Evolutionary conservation across 2,113 vertebrate genomes (phyloP).

Genomic region (Bujurquina vittata): DNA sequence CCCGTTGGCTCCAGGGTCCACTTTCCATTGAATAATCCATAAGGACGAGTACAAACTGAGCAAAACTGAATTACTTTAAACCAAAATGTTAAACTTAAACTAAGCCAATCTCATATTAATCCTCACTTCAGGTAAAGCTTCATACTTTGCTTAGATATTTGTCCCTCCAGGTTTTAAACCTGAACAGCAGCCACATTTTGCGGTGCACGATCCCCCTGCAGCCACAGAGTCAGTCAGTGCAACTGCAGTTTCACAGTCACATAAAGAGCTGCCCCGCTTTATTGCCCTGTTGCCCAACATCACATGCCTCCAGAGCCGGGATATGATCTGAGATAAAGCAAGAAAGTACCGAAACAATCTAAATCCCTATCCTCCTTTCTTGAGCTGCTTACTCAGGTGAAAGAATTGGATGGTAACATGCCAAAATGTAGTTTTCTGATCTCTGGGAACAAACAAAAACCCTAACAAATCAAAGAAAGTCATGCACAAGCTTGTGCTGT

Average conservation of each 20-base stretch:
- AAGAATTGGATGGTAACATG: background rate
- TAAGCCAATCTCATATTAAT: background rate
- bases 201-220: slow-evolving; percentile 23
- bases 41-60: background rate
- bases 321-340: slow-evolving; percentile 81
- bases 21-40: background rate
- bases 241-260: slow-evolving; percentile 61
- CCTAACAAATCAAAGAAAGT: background rate
- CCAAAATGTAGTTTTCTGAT: background rate
- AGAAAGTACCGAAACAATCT: slow-evolving; percentile 61
- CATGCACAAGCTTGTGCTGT: background rate
- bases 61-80: background rate
- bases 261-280: slow-evolving; percentile 77
- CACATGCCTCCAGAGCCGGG: slow-evolving; percentile 77
- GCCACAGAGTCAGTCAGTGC: slow-evolving; percentile 29
- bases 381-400: slow-evolving; percentile 6
- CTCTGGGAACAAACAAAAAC: background rate
- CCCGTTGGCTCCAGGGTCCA: background rate
- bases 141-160: background rate
- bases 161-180: background rate
- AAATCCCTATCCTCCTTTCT: slow-evolving; percentile 41
- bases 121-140: background rate
- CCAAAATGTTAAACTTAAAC: background rate
- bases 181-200: background rate
- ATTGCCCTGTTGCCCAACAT: slow-evolving; percentile 78